These are phyloP conservation scores for Ectropis grisescens DNA, from an alignment of 1,140 invertebrate species.

Conservation along the genomic window DNA sequence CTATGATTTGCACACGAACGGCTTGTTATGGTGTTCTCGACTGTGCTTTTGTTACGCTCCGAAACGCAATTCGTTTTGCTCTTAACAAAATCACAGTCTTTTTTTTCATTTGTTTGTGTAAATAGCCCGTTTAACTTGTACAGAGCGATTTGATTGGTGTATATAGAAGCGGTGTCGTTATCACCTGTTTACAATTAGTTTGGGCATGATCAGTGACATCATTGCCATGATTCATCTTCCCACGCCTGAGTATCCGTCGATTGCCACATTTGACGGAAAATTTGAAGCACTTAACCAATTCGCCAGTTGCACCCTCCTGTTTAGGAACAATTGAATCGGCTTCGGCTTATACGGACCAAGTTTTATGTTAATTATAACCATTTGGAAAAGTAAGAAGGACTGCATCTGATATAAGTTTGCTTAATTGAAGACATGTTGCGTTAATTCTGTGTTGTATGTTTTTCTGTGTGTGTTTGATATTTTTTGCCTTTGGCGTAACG, in stretches of 20 bases:
- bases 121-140: neutral
- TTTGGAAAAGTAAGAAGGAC: no score
- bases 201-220: conserved; percentile 16
- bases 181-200: conserved; percentile 13
- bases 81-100: conserved; percentile 24
- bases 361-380: no score
- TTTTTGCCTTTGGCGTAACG: no score
- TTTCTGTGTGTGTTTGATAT: no score
- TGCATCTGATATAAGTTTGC: no score
- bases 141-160: conserved; percentile 1
- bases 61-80: conserved; percentile 6
- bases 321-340: conserved; percentile 7
- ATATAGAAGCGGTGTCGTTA: conserved; percentile 5
- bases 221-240: conserved; percentile 18
- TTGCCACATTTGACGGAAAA: neutral
- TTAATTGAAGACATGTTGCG: no score
- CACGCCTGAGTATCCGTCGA: conserved; percentile 7
- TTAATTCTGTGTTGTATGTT: no score
- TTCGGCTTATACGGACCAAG: no score
- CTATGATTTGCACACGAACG: conserved; percentile 46
- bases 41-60: conserved; percentile 23
- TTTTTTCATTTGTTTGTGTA: conserved; percentile 4
- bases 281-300: conserved; percentile 1
- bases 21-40: conserved; percentile 37
- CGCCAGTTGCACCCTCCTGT: conserved; percentile 8